Evolutionary conservation across 2,113 vertebrate species (phyloP), one percentile per base, ranked within the genome.

Genomic region (Barnardius zonarius): DNA sequence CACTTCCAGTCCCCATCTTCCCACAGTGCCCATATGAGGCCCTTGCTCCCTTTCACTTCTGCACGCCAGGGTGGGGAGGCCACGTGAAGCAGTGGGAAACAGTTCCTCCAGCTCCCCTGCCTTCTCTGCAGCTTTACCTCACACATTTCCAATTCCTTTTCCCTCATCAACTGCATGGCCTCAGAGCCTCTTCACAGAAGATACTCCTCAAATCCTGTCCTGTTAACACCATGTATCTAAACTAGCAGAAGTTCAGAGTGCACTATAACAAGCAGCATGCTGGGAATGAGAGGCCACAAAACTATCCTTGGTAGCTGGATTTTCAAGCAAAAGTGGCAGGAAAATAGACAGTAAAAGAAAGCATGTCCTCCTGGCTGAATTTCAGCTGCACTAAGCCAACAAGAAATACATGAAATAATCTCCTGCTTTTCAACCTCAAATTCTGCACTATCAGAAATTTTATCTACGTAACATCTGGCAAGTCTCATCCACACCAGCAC

Each of bases 261-360:
- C 13, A 55, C 37, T 33, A 1, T 2, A 90, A 37, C 24, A 83
- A 23, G 52, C 2, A 46, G 43, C 37, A 54, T 0, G 0, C 0
- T 24, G 41, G 68, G 28, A 96, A 77, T 18, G 17, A 85, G 24
- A 67, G 11, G 30, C 9, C 33, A 74, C 37, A 70, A 62, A 78
- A 59, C 43, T 63, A 37, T 14, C 39, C 28, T 51, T 44, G 1
- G 10, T 11, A 89, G 17, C 15, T 59, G 23, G 30, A 77, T 91
- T 89, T 91, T 94, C 77, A 88, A 31, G n/a, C 37, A 78, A 24
- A 55, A 75, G 20, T 14, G 18, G 30, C 17, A 73, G 33, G 39
- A 74, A 80, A 93, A 74, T 2, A 92, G 14, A 37, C 10, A n/a
- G 15, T 67, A 77, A 6, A 62, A 68, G 35, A 78, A 30, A 10